Percentiles rank a stretch among this genome's conserved stretches.
These are phyloP conservation scores for Tenebrio molitor DNA, from an alignment of 1,140 invertebrate genomes.

Conservation along the genomic window DNA sequence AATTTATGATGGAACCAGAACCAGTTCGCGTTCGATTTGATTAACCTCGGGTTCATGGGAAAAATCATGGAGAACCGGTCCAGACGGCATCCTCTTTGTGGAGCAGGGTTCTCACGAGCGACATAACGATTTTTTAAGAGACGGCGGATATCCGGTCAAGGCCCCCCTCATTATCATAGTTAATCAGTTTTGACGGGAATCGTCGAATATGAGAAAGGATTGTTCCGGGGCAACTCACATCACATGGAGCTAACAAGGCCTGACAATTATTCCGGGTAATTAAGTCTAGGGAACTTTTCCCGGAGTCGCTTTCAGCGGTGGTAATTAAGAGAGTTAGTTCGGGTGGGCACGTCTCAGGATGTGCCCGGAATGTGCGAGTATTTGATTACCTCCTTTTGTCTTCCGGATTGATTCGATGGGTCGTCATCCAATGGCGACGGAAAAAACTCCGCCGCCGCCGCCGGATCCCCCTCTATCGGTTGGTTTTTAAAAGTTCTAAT, in stretches of 20 bases:
- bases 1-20: no score
- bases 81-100: neutral
- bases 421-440: neutral
- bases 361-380: slow-evolving; percentile 63
- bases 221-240: slow-evolving; percentile 37
- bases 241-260: slow-evolving; percentile 64
- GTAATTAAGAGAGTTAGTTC: slow-evolving; percentile 64
- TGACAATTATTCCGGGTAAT: slow-evolving; percentile 68
- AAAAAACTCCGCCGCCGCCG: neutral
- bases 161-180: slow-evolving; percentile 1
- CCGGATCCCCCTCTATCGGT: no score
- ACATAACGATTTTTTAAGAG: slow-evolving; percentile 1
- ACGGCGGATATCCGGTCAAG: slow-evolving; percentile 28
- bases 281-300: slow-evolving; percentile 64
- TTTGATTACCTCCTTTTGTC: slow-evolving; percentile 63
- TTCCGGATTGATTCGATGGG: slow-evolving; percentile 7
- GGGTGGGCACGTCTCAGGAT: slow-evolving; percentile 59
- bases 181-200: slow-evolving; percentile 26
- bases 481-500: no score
- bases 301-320: slow-evolving; percentile 61
- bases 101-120: neutral
- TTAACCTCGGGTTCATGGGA: slow-evolving; percentile 19
- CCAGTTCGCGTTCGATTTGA: neutral
- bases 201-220: slow-evolving; percentile 18
- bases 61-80: neutral